A percentile compares a stretch with the other conserved stretches of the same genome.
These are phyloP conservation scores for Rhyzopertha dominica DNA, from an alignment of 1,140 invertebrate genomes.

Conservation along the genomic window DNA sequence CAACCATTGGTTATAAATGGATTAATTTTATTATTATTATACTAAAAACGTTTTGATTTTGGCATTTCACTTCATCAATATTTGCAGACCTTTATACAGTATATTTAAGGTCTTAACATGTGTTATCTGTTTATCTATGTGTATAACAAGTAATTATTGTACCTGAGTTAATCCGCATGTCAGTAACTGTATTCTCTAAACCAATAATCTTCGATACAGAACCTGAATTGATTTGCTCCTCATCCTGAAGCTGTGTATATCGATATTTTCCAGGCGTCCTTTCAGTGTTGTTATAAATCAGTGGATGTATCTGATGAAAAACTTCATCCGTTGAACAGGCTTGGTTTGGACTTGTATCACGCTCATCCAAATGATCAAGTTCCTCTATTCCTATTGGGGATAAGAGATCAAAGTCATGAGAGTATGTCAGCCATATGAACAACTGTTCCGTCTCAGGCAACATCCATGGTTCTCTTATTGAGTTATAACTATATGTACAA, in stretches of 20 bases:
- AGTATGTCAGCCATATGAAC: conserved; percentile 26
- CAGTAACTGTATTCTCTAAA: conserved; percentile 17
- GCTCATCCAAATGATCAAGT: background rate
- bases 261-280: conserved; percentile 14
- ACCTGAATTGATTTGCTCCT: conserved; percentile 2
- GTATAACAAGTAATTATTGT: conserved; percentile 1
- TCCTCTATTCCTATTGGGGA: background rate
- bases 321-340: conserved; percentile 8
- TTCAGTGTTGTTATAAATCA: conserved; percentile 14
- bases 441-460: conserved; percentile 37
- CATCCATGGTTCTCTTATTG: conserved; percentile 38
- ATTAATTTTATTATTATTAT: too few species aligned
- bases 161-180: conserved; percentile 16
- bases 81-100: too few species aligned
- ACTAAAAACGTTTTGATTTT: too few species aligned
- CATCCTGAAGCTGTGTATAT: conserved; percentile 7
- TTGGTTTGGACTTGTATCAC: conserved; percentile 8
- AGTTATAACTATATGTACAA: conserved; percentile 10
- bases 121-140: too few species aligned
- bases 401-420: conserved; percentile 7
- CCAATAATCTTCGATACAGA: conserved; percentile 7
- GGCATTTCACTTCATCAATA: too few species aligned
- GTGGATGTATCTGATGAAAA: conserved; percentile 10
- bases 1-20: too few species aligned
- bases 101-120: too few species aligned